Evolutionary conservation across 2,888 invertebrate species (phyloP).

Genomic region (Cheilosia variabilis): DNA sequence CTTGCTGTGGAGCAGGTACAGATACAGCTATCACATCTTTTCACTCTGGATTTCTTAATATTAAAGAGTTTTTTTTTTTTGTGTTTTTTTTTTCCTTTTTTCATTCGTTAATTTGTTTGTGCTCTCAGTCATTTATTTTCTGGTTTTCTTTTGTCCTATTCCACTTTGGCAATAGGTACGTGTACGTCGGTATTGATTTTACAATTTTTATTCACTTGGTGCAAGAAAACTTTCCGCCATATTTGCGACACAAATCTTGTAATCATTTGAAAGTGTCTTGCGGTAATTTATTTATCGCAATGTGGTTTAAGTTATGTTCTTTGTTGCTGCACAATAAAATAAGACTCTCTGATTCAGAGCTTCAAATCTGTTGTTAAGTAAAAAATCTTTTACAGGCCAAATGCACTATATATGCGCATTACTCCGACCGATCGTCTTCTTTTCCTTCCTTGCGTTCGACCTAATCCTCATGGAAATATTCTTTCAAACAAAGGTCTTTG

Average conservation of each 20-base stretch:
- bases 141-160: slow-evolving; percentile 56
- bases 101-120: slow-evolving; percentile 1
- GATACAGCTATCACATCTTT: slow-evolving; percentile 57
- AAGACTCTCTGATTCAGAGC: no score
- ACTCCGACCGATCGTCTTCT: no score
- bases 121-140: slow-evolving; percentile 40
- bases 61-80: slow-evolving; percentile 39
- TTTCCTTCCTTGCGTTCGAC: no score
- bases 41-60: slow-evolving; percentile 68
- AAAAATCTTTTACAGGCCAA: no score
- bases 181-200: slow-evolving; percentile 60
- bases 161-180: slow-evolving; percentile 16
- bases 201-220: slow-evolving; percentile 45
- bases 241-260: slow-evolving; percentile 36
- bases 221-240: slow-evolving; percentile 42
- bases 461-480: no score
- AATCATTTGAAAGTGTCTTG: slow-evolving; percentile 41
- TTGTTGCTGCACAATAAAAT: slow-evolving; percentile 15
- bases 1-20: slow-evolving; percentile 26
- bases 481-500: no score
- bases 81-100: not conserved
- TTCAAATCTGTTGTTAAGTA: no score
- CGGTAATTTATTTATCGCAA: slow-evolving; percentile 19
- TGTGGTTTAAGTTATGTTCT: slow-evolving; percentile 27
- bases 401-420: no score